Base-by-base conservation (phyloP, 2,113 vertebrate genomes). In the Rousettus leschenaultii region DNA sequence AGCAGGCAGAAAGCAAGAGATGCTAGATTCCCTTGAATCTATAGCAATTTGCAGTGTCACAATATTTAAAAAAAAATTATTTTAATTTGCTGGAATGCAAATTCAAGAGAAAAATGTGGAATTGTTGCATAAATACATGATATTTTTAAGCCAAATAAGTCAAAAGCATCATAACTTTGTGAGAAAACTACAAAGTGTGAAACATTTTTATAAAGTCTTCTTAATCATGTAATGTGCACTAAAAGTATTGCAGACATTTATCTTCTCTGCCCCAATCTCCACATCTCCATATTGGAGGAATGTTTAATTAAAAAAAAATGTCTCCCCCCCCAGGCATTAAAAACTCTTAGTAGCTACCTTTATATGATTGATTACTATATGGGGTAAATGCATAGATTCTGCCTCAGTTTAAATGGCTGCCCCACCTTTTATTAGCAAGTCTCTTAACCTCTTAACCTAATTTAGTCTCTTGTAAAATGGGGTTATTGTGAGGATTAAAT, bases 1-100 rank as follows among this genome's bases (percentile, higher is more conserved):
- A 66, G 48, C 91, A 61, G 66, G 86, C 89, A 94, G 96, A 94
- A 82, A 88, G 80, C 59, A 35, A 82, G 55, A 95, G 61, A 94
- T 30, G 74, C 68, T 53, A 24, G 68, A 57, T 79, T 88, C 73
- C 73, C 77, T 73, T 3, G 48, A 68, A 68, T 71, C 53, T n/a
- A 51, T 51, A 85, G 80, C 40, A 57, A 90, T 95, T 85, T 53
- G 38, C 35, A 74, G 57, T 51, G 43, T 48, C 21, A 7, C 35
- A n/a, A 80, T 90, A 73, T 85, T 91, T 11, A 45, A 51, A 51
- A 43, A 93, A 91, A 82, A 85, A 66, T 3, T 33, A 45, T 90
- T 91, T 74, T 71, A 88, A 80, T 94, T 86, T 43, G 65, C 26
- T 80, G 40, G 63, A 68, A 55, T 86, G 15, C 63, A 94, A 45